phyloP scores from a whole-genome alignment of 2,797 vertebrate species.

The Poecilia velifera region DNA sequence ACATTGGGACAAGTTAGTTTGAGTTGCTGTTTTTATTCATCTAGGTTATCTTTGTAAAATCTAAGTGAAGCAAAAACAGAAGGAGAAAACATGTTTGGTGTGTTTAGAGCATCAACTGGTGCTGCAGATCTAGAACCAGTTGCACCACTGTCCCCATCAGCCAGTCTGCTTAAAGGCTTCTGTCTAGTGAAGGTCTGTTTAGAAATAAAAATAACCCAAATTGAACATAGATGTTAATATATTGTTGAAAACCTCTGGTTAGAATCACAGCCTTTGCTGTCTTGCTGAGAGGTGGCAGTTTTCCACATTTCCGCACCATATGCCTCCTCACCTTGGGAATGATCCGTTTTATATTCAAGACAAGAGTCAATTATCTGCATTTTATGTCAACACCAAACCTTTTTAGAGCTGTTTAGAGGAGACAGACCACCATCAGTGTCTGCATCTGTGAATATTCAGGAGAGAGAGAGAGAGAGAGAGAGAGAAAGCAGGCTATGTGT shows the following conservation, averaged over 20 bases:
- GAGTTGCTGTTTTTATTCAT: not conserved
- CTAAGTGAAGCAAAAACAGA: not conserved
- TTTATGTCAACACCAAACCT: constrained; percentile 18
- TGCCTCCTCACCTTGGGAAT: constrained; percentile 9
- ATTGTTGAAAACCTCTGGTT: not conserved
- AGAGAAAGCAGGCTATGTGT: constrained; percentile 7
- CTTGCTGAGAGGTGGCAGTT: not conserved
- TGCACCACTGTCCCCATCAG: not conserved
- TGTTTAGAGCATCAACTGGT: too few relatives aligned
- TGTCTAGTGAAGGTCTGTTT: not conserved
- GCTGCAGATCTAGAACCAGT: too few relatives aligned
- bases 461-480: not conserved
- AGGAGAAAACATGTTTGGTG: not conserved
- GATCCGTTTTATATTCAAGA: constrained; percentile 22
- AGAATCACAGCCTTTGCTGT: not conserved
- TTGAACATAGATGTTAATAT: not conserved
- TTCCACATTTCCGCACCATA: constrained; percentile 10
- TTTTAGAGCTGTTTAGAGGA: constrained; percentile 17
- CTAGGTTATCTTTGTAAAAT: not conserved
- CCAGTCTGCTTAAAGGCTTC: not conserved
- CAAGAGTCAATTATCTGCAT: constrained; percentile 19
- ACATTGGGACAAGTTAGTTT: not conserved
- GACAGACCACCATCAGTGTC: constrained; percentile 21
- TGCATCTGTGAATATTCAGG: constrained; percentile 17
- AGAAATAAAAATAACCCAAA: not conserved